Base-by-base conservation (phyloP, 2,113 vertebrate species). In the Rhipidura dahli region DNA sequence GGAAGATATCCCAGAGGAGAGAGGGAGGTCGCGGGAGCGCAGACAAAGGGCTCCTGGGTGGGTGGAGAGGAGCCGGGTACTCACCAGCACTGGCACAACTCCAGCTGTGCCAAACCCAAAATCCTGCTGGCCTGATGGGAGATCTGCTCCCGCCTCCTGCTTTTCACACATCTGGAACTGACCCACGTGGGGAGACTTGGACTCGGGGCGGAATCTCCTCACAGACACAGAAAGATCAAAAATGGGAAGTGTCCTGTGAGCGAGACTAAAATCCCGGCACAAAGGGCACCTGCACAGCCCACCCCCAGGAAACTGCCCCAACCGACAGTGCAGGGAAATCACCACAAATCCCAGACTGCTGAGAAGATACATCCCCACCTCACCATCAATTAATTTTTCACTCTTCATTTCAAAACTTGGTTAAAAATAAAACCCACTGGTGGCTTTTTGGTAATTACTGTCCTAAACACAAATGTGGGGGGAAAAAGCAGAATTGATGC, bases 381-480 rank as follows among this genome's bases (percentile, higher is more conserved):
- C 7, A 50, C 31, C 5, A 1, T 13, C 42, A 28, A 6, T 0
- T 35, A 68, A 10, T 12, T n/a, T 81, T 66, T 78, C 83, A 73
- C 40, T 22, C 50, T 57, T 93, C 59, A 54, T 83, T 75, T 93
- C 93, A 91, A 45, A 95, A 94, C 70, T 57, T 44, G 28, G n/a
- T 27, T 72, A 20, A 57, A 84, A 87, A 53, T 50, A 37, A 50
- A 73, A 66, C 15, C 31, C 45, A 60, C 59, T 1, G 0, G 19
- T 2, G 10, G 49, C 23, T 18, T 27, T 89, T 71, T 20, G 57
- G 61, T 64, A 63, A 82, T 72, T 45, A 45, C 53, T 37, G 44
- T 45, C 21, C 53, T 33, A 27, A 84, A 82, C 4, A 39, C 42
- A 79, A 53, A 66, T 0, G 1, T 0, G 9, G 10, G 9, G 15